Percentiles rank a stretch among this genome's conserved stretches.
These are phyloP conservation scores for Campylorhamphus procurvoides DNA, from an alignment of 2,113 vertebrate genomes.

Conservation along the genomic window DNA sequence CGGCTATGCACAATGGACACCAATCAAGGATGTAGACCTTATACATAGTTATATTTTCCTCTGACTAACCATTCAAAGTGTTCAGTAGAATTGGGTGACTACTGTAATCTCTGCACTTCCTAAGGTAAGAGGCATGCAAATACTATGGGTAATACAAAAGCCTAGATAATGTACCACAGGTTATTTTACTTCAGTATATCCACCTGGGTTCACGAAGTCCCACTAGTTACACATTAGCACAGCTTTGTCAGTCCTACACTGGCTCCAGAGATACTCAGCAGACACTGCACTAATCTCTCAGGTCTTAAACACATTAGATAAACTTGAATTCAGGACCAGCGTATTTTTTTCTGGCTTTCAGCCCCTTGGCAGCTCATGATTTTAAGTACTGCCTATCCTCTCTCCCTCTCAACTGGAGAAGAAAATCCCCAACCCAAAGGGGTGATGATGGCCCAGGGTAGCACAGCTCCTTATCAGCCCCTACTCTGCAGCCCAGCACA, in stretches of 20 bases:
- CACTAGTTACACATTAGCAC: neutral
- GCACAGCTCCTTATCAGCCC: neutral
- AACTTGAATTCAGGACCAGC: neutral
- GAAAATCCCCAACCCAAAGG: neutral
- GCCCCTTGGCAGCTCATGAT: neutral
- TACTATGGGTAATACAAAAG: neutral
- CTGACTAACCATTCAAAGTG: neutral
- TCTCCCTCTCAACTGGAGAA: neutral
- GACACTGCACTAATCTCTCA: neutral
- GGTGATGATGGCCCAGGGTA: fast-evolving
- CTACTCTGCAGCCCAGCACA: neutral
- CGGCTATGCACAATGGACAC: neutral
- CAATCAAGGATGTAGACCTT: neutral
- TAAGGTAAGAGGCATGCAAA: neutral
- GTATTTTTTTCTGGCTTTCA: neutral
- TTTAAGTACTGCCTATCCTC: neutral
- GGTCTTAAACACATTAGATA: neutral
- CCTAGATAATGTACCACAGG: fast-evolving
- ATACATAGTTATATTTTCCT: neutral
- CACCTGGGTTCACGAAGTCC: neutral
- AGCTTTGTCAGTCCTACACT: neutral
- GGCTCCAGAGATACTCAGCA: neutral
- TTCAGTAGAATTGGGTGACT: neutral
- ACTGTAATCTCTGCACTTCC: neutral
- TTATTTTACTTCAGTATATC: neutral